Evolutionary conservation across 2,888 invertebrate species (phyloP), one percentile per base, ranked within the genome.

Genomic region (Andrena bucephala): DNA sequence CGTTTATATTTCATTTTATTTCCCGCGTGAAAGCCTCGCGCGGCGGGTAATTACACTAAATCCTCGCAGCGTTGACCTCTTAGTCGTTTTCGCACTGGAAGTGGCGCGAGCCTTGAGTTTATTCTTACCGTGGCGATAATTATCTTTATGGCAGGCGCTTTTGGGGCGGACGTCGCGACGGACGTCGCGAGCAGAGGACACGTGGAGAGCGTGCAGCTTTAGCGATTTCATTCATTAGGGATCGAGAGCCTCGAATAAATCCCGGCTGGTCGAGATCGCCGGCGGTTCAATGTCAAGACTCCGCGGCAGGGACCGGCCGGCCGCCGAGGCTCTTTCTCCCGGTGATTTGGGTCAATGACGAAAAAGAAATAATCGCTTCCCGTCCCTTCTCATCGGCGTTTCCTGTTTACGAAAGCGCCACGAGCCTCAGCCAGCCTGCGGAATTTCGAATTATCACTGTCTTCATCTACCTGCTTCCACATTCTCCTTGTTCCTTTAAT

Each of bases 261-360:
- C 66, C 13, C 13, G 33, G n/a, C 66, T 36, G 1, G 24, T n/a
- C 66, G 52, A 50, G 42, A 60, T 29, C 48, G 54, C 33, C 27
- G 3, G 42, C 75, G 79, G 63, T 79, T 80, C 85, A 85, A 85
- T 85, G 85, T 85, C 85, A 85, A 85, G 82, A 83, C 75, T 62
- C 80, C 77, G 72, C 73, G 80, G 82, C 77, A 73, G 76, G 80
- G 82, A 79, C 73, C 68, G 36, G 62, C 74, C 3, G 69, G 48
- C 66, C 72, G 69, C 66, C 42, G 42, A 42, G 42, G 16, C 42
- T 81, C 68, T 73, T 59, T 42, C 29, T 8, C 7, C 31, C 65
- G 62, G 62, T 62, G 71, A 85, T 76, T 77, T 75, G 67, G 85
- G 85, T 85, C 85, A 85, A 85, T 85, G 85, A 79, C 85, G 72